Conservation (phyloP, 2,797 vertebrate species). For the Coregonus sp. region DNA sequence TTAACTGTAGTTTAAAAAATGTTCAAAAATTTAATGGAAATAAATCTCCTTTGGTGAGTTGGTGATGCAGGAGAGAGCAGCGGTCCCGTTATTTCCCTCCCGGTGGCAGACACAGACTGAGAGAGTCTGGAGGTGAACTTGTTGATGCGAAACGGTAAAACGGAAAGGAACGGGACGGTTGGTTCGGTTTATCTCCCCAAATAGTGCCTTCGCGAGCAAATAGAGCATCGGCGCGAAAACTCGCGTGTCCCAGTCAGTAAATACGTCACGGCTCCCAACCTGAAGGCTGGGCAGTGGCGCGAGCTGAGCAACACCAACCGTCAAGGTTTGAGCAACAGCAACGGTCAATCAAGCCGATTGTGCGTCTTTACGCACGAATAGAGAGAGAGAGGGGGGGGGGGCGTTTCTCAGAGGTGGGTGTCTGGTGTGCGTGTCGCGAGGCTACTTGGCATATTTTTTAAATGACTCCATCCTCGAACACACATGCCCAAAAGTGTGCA, state of each 20-base stretch:
- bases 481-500: not conserved
- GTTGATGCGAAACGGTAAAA: constrained; percentile 51
- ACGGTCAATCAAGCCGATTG: constrained; percentile 14
- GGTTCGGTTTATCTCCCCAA: constrained; percentile 72
- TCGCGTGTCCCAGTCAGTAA: constrained; percentile 75
- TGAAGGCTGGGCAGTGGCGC: constrained; percentile 46
- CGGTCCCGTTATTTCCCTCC: constrained; percentile 34
- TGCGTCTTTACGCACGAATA: constrained; percentile 9
- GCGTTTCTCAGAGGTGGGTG: not conserved
- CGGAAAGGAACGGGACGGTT: constrained; percentile 51
- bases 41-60: constrained; percentile 33
- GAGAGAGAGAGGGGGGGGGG: not conserved
- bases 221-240: constrained; percentile 84
- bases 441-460: not conserved
- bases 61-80: constrained; percentile 4
- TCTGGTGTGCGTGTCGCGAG: not conserved
- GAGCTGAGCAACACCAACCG: constrained; percentile 26
- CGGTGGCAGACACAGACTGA: constrained; percentile 38
- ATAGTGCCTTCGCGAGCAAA: constrained; percentile 71
- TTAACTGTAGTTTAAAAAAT: constrained; percentile 17
- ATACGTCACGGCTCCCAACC: constrained; percentile 74
- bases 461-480: not conserved
- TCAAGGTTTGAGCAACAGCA: constrained; percentile 19
- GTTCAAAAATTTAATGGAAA: constrained; percentile 33
- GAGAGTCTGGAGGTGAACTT: constrained; percentile 22